These are phyloP conservation scores for Ursus arctos DNA, from an alignment of 2,113 vertebrate species.

Conservation along the genomic window DNA sequence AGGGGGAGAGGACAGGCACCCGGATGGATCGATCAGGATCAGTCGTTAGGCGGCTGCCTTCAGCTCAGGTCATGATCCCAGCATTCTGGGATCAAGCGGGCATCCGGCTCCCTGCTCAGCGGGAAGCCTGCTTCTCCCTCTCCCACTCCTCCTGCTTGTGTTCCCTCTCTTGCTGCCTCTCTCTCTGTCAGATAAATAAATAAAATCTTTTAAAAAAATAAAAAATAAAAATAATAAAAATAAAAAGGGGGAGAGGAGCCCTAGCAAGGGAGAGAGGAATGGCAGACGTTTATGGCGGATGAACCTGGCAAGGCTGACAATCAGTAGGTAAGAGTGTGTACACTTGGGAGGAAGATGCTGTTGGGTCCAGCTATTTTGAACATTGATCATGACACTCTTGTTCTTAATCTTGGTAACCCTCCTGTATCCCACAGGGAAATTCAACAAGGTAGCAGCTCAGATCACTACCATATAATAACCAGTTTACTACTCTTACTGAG, in stretches of 20 bases:
- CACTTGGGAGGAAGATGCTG: background rate
- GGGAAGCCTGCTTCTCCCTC: no score
- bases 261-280: no score
- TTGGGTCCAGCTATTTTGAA: background rate
- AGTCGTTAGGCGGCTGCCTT: no score
- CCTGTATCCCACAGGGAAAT: background rate
- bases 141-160: no score
- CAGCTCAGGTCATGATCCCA: no score
- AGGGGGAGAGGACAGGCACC: background rate
- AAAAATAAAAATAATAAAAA: no score
- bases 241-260: background rate
- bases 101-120: no score
- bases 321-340: background rate
- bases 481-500: background rate
- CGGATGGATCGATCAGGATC: no score
- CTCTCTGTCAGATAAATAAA: no score
- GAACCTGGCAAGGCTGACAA: background rate
- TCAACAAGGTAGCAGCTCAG: background rate
- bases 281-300: background rate
- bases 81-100: no score
- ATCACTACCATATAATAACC: background rate
- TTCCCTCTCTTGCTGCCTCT: no score
- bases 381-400: background rate
- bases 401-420: background rate
- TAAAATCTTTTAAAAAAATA: no score